Percentiles rank a stretch among this genome's conserved stretches.
Evolutionary conservation across 2,113 vertebrate genomes (phyloP).

Genomic region (Cettia cetti): DNA sequence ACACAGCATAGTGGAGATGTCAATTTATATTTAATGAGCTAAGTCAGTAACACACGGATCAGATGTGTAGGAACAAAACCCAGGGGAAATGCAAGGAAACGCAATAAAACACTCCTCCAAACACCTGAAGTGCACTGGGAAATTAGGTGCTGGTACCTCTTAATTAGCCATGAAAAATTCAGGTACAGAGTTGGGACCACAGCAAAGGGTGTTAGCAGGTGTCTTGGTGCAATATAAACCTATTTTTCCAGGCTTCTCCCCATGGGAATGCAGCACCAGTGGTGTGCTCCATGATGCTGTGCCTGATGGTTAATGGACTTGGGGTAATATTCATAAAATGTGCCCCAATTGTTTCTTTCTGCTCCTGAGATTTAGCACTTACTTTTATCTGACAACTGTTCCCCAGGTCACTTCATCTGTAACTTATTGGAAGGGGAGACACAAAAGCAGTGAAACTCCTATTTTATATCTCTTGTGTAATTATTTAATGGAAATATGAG

Average conservation of each 20-base stretch:
- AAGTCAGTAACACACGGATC: background rate
- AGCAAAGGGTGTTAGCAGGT: background rate
- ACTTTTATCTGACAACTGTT: background rate
- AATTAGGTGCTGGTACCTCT: slow-evolving; percentile 35
- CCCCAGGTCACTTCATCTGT: background rate
- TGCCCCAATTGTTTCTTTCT: background rate
- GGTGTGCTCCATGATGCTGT: background rate
- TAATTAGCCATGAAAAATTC: slow-evolving; percentile 48
- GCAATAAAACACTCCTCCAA: background rate
- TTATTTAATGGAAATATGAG: background rate
- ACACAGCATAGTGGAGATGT: background rate
- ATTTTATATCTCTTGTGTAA: background rate
- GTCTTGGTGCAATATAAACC: background rate
- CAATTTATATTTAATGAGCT: slow-evolving; percentile 34
- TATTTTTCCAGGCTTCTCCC: background rate
- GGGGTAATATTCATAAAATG: background rate
- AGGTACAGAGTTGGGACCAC: background rate
- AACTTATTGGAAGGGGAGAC: background rate
- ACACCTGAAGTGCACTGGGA: background rate
- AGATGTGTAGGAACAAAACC: slow-evolving; percentile 40
- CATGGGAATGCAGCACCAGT: background rate
- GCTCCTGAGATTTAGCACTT: background rate
- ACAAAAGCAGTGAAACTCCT: background rate
- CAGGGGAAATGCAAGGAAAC: background rate
- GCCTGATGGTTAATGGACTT: background rate